A percentile compares a stretch with the other conserved stretches of the same genome.
phyloP scores from a whole-genome alignment of 2,797 vertebrate species.

The Masticophis lateralis region DNA sequence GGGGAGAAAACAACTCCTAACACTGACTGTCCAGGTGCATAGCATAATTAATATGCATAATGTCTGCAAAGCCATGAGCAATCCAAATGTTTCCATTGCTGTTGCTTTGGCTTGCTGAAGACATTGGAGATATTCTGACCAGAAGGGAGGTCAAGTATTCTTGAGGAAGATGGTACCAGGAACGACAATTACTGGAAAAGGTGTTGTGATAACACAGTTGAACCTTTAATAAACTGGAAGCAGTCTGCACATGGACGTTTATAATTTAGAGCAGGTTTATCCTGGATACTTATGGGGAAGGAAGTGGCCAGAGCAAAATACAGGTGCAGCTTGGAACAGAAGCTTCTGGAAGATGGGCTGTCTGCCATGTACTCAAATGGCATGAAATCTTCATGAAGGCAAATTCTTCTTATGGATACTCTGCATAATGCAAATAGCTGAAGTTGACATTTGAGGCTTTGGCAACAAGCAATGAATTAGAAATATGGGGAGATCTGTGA shows the following conservation, averaged over 20 bases:
- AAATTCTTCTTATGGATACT: neutral
- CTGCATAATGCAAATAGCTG: constrained; percentile 21
- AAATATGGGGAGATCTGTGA: neutral
- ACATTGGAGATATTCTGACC: neutral
- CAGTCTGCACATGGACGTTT: neutral
- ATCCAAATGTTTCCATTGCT: neutral
- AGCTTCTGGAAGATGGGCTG: neutral
- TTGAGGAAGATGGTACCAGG: neutral
- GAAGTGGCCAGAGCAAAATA: neutral
- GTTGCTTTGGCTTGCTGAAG: neutral
- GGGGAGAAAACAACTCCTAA: neutral
- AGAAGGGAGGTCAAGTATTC: neutral
- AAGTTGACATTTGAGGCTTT: constrained; percentile 21
- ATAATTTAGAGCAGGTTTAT: neutral
- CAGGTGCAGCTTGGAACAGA: neutral
- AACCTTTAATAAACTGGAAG: neutral
- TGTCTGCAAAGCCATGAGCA: neutral
- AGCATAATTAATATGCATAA: neutral
- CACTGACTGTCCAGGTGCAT: neutral
- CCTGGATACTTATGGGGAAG: neutral
- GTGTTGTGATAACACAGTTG: neutral
- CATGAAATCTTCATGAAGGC: constrained; percentile 21
- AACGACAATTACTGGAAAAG: neutral
- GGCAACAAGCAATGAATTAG: neutral
- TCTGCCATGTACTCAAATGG: constrained; percentile 12